Percentiles rank a stretch among this genome's conserved stretches.
These are phyloP conservation scores for Enoplolaimus lenunculus DNA, from an alignment of 2,888 invertebrate species.

Conservation along the genomic window DNA sequence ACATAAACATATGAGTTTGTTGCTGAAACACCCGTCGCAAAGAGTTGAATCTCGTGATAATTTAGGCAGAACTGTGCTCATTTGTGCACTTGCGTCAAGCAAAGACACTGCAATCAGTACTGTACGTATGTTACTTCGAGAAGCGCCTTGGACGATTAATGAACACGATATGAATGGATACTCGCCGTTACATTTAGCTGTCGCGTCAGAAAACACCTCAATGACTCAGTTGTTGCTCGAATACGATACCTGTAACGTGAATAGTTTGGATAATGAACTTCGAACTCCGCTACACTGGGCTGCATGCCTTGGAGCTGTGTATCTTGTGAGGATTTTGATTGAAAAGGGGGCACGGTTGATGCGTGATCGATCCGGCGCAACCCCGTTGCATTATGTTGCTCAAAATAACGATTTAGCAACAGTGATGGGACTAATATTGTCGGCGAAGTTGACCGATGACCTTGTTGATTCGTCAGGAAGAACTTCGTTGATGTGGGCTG, in stretches of 20 bases:
- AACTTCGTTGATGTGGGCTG: slow-evolving; percentile 19
- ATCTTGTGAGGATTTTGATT: not conserved
- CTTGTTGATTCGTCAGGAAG: slow-evolving; percentile 7
- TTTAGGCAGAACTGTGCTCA: slow-evolving; percentile 7
- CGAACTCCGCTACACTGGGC: slow-evolving; percentile 22
- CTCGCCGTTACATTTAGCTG: slow-evolving; percentile 1
- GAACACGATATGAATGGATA: slow-evolving; percentile 5
- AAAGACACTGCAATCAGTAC: not conserved
- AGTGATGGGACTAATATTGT: not conserved
- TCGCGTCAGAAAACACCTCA: not conserved
- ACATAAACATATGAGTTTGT: not conserved
- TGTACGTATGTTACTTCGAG: not conserved
- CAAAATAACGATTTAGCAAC: not conserved
- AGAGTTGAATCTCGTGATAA: not conserved
- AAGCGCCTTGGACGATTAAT: not conserved
- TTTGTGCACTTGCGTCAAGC: not conserved
- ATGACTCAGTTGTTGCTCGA: not conserved
- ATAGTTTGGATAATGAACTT: not conserved
- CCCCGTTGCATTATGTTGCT: slow-evolving; percentile 21
- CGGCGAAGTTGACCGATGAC: not conserved
- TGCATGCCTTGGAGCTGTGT: not conserved
- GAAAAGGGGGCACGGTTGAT: slow-evolving; percentile 10
- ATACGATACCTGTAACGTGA: not conserved
- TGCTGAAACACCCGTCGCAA: not conserved
- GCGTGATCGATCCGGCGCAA: not conserved